phyloP scores from a whole-genome alignment of 2,888 invertebrate species.

The Trachelus tabidus region DNA sequence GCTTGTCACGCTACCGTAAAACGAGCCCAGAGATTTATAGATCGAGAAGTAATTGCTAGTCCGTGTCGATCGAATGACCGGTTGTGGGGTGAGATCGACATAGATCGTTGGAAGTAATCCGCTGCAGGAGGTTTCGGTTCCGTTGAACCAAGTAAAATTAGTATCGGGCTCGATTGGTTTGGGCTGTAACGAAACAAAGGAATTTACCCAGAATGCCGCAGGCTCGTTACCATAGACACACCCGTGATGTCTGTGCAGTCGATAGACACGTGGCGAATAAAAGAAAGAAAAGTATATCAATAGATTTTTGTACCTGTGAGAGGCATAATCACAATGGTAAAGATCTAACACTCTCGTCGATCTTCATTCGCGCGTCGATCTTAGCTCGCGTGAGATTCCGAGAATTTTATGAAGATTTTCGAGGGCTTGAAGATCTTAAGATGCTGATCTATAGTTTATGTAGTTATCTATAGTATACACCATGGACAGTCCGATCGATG shows the following conservation, averaged over 20 bases:
- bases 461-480: not conserved
- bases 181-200: not conserved
- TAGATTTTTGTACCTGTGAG: not conserved
- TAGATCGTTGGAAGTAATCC: not conserved
- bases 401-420: not conserved
- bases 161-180: not conserved
- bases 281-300: not conserved
- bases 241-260: not conserved
- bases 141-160: not conserved
- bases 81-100: not conserved
- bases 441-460: not conserved
- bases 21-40: slow-evolving; percentile 27
- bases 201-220: not conserved
- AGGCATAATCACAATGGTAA: not conserved
- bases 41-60: slow-evolving; percentile 28
- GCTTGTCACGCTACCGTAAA: slow-evolving; percentile 29
- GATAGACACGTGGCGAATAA: not conserved
- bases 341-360: not conserved
- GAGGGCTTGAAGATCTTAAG: not conserved
- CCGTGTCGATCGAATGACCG: not conserved
- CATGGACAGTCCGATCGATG: no score
- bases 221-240: not conserved
- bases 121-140: not conserved
- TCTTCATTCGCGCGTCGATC: not conserved
- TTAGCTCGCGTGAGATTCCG: not conserved